phyloP scores from a whole-genome alignment of 2,888 invertebrate genomes.

The Plagodis pulveraria region DNA sequence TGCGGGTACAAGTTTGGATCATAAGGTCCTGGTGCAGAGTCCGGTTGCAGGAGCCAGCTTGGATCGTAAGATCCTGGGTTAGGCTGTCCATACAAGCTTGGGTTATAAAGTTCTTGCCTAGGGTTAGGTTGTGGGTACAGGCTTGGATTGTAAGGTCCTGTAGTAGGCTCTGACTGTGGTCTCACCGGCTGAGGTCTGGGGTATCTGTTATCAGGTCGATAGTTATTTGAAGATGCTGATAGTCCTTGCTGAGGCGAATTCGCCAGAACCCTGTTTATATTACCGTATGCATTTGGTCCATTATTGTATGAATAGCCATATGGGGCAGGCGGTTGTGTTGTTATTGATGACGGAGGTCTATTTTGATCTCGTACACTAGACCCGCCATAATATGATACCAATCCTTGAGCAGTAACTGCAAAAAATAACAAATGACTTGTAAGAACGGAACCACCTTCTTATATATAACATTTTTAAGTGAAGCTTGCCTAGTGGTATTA shows the following conservation, averaged over 20 bases:
- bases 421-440: neutral
- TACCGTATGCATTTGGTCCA: neutral
- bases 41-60: neutral
- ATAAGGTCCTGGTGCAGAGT: neutral
- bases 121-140: too few species aligned
- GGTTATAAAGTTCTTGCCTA: neutral
- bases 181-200: conserved; percentile 9
- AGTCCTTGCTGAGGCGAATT: conserved; percentile 3
- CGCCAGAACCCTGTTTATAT: neutral
- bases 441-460: too few species aligned
- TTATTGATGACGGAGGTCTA: neutral
- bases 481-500: too few species aligned
- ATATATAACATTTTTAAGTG: too few species aligned
- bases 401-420: conserved; percentile 28
- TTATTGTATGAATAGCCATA: neutral
- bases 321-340: neutral
- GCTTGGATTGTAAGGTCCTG: neutral
- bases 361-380: conserved; percentile 38
- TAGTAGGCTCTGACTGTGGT: neutral
- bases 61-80: conserved; percentile 1
- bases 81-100: neutral
- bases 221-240: neutral
- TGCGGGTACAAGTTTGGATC: neutral
- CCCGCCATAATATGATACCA: conserved; percentile 37
- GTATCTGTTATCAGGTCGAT: conserved; percentile 6